Base-by-base conservation (phyloP, 2,113 vertebrate genomes). In the Ptyas mucosa region DNA sequence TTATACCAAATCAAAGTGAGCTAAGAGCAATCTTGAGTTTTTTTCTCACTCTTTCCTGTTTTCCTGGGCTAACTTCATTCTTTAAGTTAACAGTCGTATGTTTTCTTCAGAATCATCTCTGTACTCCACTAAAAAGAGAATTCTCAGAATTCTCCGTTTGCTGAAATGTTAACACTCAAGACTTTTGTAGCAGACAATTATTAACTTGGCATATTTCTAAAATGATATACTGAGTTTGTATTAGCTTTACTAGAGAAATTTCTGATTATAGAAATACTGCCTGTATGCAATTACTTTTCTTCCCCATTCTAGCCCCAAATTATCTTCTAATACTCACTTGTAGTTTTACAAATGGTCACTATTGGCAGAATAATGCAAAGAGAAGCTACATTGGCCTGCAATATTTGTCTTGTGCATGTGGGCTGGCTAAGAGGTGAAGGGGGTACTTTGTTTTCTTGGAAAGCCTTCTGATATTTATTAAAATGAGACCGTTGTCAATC, bases 391-490 rank as follows among this genome's bases (percentile, higher is more conserved):
- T 24, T 34, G 0, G 1, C 24, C 91, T 93, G 90, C 87, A 93
- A 91, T 92, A 95, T 95, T 0, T 53, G 96, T 94, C 51, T 54
- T 88, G 29, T 81, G 55, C 89, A 92, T 95, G 95, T 93, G 92
- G 88, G 91, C 94, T 2, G 95, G 94, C 93, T 93, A 86, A 90
- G 39, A 9, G 54, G 3, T 57, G 94, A 91, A 55, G 87, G 94
- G 94, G 96, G 93, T 94, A 96, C 94, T 93, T 90, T 95, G 93
- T 95, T 94, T 96, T 95, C 92, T 94, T 97, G 96, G 95, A 96
- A 96, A 95, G 95, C 95, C 95, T 97, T 95, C 96, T 97, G 97
- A 95, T 97, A 96, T 96, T 96, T 96, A 97, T 97, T 97, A 97
- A 97, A 97, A 96, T 95, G 95, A 96, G 96, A 95, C 96, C 96